Evolutionary conservation across 2,888 invertebrate genomes (phyloP).

Genomic region (Lydus trimaculatus): DNA sequence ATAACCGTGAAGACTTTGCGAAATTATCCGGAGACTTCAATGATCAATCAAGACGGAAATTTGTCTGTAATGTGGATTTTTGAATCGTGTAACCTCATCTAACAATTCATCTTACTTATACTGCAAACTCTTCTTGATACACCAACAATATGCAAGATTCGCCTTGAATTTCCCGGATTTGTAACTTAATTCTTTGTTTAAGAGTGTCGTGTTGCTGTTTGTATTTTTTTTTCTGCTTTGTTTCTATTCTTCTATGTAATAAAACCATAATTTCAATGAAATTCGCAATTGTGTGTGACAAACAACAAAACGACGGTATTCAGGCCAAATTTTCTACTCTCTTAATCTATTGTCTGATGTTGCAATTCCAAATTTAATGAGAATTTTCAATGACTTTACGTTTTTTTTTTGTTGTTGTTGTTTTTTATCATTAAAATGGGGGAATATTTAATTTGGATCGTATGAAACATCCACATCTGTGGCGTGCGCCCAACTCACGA

Average conservation of each 20-base stretch:
- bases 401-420: neutral
- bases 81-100: no score
- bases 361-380: neutral
- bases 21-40: no score
- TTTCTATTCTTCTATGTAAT: neutral
- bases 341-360: constrained; percentile 6
- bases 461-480: constrained; percentile 25
- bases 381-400: neutral
- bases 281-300: constrained; percentile 9
- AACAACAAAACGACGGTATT: neutral
- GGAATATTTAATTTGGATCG: neutral
- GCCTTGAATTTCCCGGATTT: neutral
- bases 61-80: neutral
- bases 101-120: no score
- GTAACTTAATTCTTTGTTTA: neutral
- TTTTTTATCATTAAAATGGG: neutral
- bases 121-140: neutral
- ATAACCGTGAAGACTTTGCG: no score
- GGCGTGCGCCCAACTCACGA: constrained; percentile 47
- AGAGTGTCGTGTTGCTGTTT: no score
- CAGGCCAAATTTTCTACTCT: constrained; percentile 7
- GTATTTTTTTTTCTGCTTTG: neutral
- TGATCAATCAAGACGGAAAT: neutral
- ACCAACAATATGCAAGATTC: neutral
- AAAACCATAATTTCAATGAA: constrained; percentile 10